phyloP scores from a whole-genome alignment of 2,888 invertebrate species.

The Tipula unca region DNA sequence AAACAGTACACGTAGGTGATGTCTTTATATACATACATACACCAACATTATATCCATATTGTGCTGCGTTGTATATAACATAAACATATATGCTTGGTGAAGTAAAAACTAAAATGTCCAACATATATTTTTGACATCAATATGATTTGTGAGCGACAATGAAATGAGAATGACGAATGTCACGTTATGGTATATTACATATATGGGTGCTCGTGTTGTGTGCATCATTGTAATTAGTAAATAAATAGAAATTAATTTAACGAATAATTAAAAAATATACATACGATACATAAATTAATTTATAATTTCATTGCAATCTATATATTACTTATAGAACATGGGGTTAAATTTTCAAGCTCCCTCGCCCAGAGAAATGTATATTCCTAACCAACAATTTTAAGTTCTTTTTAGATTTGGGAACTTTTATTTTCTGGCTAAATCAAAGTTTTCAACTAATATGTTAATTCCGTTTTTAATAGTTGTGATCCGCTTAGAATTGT shows the following conservation, averaged over 20 bases:
- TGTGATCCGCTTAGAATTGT: too few relatives aligned
- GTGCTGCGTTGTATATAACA: neutral
- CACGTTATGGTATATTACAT: neutral
- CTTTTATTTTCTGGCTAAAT: too few relatives aligned
- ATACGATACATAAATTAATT: neutral
- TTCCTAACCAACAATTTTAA: too few relatives aligned
- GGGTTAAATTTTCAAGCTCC: too few relatives aligned
- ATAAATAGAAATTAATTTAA: neutral
- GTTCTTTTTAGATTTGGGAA: too few relatives aligned
- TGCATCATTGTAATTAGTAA: neutral
- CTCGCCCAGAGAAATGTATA: too few relatives aligned
- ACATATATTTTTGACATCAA: neutral
- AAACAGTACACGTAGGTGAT: neutral
- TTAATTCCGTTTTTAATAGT: too few relatives aligned
- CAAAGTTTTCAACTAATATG: too few relatives aligned
- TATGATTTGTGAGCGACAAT: neutral
- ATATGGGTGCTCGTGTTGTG: neutral
- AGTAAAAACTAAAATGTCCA: neutral
- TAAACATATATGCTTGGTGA: neutral
- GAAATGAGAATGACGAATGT: neutral
- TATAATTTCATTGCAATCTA: too few relatives aligned
- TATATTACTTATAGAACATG: too few relatives aligned
- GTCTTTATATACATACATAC: neutral
- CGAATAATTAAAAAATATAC: neutral
- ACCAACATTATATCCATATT: too few relatives aligned